A percentile compares a stretch with the other conserved stretches of the same genome.
phyloP scores from a whole-genome alignment of 37 sponge, comb jelly and placozoan genomes.

The Mnemiopsis leidyi region DNA sequence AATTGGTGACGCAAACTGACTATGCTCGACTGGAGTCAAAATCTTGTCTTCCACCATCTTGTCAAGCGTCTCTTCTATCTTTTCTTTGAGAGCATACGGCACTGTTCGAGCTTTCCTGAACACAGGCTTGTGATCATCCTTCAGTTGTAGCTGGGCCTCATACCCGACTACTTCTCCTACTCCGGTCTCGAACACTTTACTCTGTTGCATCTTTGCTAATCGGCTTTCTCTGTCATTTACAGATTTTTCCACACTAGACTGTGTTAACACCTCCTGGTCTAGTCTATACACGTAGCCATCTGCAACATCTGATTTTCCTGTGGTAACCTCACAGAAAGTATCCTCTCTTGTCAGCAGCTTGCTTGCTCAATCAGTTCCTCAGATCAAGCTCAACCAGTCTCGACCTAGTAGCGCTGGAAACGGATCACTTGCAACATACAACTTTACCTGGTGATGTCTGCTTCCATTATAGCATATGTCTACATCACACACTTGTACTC shows the following conservation, averaged over 20 bases:
- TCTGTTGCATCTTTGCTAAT: neutral
- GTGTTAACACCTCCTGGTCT: too few species aligned
- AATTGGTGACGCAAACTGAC: constrained; percentile 5
- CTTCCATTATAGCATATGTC: neutral
- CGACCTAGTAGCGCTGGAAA: neutral
- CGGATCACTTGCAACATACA: neutral
- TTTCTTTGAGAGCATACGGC: constrained; percentile 31
- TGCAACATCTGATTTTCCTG: neutral
- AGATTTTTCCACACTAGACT: too few species aligned
- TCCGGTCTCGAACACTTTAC: neutral
- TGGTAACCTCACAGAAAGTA: neutral
- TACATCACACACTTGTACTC: neutral
- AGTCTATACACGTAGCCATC: neutral
- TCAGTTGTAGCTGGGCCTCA: neutral
- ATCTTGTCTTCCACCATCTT: neutral
- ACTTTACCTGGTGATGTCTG: neutral
- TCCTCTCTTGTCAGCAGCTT: neutral
- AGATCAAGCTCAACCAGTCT: neutral
- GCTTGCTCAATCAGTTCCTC: neutral
- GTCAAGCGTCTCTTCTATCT: neutral
- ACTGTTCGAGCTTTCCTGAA: neutral
- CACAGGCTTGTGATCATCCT: neutral
- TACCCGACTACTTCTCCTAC: neutral
- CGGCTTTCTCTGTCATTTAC: neutral
- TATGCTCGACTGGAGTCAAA: neutral